phyloP scores from a whole-genome alignment of 2,888 invertebrate genomes.

The Agrochola litura region DNA sequence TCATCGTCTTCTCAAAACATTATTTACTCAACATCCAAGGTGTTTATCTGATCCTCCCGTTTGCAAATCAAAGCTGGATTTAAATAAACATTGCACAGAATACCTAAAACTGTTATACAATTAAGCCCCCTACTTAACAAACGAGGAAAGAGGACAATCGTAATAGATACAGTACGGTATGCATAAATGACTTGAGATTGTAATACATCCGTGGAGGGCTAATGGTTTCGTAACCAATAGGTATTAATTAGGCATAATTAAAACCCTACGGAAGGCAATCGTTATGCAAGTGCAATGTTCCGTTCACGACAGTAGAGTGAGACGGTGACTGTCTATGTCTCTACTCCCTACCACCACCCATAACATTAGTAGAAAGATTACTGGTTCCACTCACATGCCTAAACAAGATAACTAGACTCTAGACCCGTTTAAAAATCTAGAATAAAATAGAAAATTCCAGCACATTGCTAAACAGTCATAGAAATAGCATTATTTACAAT shows the following conservation, averaged over 20 bases:
- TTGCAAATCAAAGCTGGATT: neutral
- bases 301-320: conserved; percentile 44
- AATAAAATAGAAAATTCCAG: conserved; percentile 65
- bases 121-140: conserved; percentile 4
- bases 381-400: conserved; percentile 69
- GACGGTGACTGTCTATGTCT: conserved; percentile 50
- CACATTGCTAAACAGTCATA: conserved; percentile 9
- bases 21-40: neutral
- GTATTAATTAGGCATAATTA: conserved; percentile 29
- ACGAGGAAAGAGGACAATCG: conserved; percentile 13
- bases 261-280: conserved; percentile 52
- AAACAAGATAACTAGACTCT: conserved; percentile 74
- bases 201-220: conserved; percentile 44
- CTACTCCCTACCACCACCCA: conserved; percentile 43
- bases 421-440: conserved; percentile 70
- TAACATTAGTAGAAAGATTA: conserved; percentile 51
- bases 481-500: conserved; percentile 1
- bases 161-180: conserved; percentile 14
- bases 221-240: conserved; percentile 39
- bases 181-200: conserved; percentile 34
- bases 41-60: neutral
- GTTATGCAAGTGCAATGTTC: conserved; percentile 57
- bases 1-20: neutral
- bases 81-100: neutral
- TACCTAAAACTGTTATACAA: conserved; percentile 8